Evolutionary conservation across 2,797 vertebrate species (phyloP).

Genomic region (Hemitrygon akajei): DNA sequence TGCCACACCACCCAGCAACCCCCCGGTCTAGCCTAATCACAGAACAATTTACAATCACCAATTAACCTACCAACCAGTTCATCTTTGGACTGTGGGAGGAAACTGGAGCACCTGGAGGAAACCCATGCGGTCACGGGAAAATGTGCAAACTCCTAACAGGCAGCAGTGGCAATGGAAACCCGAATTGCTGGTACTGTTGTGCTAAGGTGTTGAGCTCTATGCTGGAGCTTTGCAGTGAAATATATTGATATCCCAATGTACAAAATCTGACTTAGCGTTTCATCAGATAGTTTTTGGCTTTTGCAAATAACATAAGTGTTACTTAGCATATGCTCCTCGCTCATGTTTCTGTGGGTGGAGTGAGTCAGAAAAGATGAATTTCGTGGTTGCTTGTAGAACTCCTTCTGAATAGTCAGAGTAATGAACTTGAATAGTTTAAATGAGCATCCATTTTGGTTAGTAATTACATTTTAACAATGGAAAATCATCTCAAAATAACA

Average conservation of each 20-base stretch:
- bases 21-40: too few species aligned
- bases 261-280: neutral
- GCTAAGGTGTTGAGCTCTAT: too few species aligned
- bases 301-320: neutral
- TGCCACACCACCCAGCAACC: too few species aligned
- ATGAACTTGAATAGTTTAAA: neutral
- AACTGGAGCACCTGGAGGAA: too few species aligned
- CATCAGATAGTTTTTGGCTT: neutral
- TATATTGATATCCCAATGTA: neutral
- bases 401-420: neutral
- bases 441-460: neutral
- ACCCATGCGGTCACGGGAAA: too few species aligned
- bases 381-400: conserved; percentile 20
- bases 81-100: too few species aligned
- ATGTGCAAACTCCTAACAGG: too few species aligned
- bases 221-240: neutral
- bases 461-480: neutral
- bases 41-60: too few species aligned
- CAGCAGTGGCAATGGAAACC: too few species aligned
- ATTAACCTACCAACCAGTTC: too few species aligned
- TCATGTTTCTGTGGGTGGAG: neutral
- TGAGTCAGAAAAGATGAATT: conserved; percentile 18
- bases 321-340: neutral
- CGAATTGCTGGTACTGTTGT: too few species aligned
- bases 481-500: conserved; percentile 22